phyloP scores from a whole-genome alignment of 1,140 invertebrate genomes.

The Batillaria attramentaria region DNA sequence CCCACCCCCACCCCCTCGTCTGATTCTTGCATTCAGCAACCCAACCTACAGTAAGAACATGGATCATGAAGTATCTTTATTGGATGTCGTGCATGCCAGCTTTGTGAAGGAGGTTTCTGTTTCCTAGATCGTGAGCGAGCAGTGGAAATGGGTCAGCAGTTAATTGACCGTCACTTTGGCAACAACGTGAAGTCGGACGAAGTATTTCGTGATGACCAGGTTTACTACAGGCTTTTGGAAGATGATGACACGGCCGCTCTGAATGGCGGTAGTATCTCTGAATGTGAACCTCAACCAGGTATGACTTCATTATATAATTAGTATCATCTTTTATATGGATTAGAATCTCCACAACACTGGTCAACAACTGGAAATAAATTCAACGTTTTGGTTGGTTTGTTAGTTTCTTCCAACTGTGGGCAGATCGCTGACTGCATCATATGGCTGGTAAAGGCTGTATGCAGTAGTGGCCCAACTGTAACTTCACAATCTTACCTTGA shows the following conservation, averaged over 20 bases:
- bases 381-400: too few relatives aligned
- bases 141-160: constrained; percentile 67
- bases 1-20: too few relatives aligned
- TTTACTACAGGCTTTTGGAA: constrained; percentile 67
- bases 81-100: constrained; percentile 3
- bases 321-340: too few relatives aligned
- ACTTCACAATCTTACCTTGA: too few relatives aligned
- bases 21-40: too few relatives aligned
- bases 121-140: constrained; percentile 63
- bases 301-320: constrained; percentile 12
- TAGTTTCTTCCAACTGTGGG: too few relatives aligned
- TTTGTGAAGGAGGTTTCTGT: constrained; percentile 17
- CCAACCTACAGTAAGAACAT: too few relatives aligned
- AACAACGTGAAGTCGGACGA: constrained; percentile 56
- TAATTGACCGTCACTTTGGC: constrained; percentile 69
- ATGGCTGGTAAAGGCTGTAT: background rate
- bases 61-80: too few relatives aligned
- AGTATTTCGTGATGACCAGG: constrained; percentile 53
- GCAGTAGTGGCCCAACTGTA: too few relatives aligned
- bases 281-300: constrained; percentile 61
- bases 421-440: background rate
- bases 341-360: too few relatives aligned
- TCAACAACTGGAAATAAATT: too few relatives aligned
- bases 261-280: constrained; percentile 58
- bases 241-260: constrained; percentile 67